Conservation (phyloP, 30 jellyfish, hydroid and myxozoan genomes). For the Aurelia sp. region DNA sequence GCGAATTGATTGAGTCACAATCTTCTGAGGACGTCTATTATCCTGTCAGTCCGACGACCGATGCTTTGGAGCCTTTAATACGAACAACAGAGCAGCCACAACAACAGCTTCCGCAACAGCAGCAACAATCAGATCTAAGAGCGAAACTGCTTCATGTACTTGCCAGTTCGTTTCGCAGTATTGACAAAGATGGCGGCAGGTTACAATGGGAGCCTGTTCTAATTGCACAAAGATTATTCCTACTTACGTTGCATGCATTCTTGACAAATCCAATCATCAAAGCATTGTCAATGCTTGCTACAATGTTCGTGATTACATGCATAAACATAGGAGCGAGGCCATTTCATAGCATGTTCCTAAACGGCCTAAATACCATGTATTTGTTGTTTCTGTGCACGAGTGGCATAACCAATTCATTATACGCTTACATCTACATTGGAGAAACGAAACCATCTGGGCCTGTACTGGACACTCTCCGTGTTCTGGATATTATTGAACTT, state of each 20-base stretch:
- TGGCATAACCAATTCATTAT: background rate
- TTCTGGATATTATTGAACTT: background rate
- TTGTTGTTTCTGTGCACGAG: background rate
- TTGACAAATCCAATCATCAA: background rate
- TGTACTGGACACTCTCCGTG: background rate
- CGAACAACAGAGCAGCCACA: background rate
- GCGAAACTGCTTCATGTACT: background rate
- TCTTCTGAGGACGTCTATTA: too few relatives aligned
- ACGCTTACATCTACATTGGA: constrained; percentile 3
- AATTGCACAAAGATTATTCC: background rate
- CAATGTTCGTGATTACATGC: background rate
- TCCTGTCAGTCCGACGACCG: background rate
- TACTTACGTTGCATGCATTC: background rate
- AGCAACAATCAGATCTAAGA: background rate
- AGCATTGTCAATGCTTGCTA: background rate
- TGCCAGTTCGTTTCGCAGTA: background rate
- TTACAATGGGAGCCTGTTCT: constrained; percentile 15
- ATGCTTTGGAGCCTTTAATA: background rate
- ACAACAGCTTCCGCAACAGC: too few relatives aligned
- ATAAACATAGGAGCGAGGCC: background rate
- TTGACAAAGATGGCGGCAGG: background rate
- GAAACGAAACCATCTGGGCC: background rate
- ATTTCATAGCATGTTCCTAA: background rate
- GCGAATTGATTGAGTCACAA: too few relatives aligned
- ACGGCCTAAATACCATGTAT: background rate